Percentiles rank a stretch among this genome's conserved stretches.
Evolutionary conservation across 1,140 invertebrate genomes (phyloP).

Genomic region (Chrysopa pallens): DNA sequence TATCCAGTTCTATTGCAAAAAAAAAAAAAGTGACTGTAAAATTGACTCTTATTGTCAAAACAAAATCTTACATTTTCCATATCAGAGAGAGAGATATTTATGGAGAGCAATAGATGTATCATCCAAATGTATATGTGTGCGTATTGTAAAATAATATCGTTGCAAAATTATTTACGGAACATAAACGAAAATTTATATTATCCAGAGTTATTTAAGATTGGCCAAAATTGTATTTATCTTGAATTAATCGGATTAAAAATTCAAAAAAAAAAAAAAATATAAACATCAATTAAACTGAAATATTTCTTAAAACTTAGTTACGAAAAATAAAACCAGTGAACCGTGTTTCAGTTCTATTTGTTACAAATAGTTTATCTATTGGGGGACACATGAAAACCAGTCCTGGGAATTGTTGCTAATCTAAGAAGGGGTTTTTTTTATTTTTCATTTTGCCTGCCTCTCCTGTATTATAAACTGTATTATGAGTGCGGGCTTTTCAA

Average conservation of each 20-base stretch:
- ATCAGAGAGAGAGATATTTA: no score
- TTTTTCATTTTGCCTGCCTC: slow-evolving; percentile 1
- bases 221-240: background rate
- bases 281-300: background rate
- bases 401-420: slow-evolving; percentile 8
- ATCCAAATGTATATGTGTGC: background rate
- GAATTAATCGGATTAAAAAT: background rate
- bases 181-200: background rate
- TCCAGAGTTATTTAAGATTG: background rate
- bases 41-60: no score
- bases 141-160: background rate
- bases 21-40: no score
- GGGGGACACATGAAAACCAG: slow-evolving; percentile 5
- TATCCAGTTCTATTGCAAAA: no score
- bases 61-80: no score
- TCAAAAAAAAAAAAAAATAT: background rate
- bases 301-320: background rate
- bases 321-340: background rate
- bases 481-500: slow-evolving; percentile 12
- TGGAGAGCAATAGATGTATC: no score
- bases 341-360: background rate
- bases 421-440: background rate
- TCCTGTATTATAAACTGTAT: slow-evolving; percentile 15
- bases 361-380: slow-evolving; percentile 5
- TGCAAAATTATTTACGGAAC: background rate